Conservation (phyloP, 1,140 invertebrate species). For the Macrobrachium rosenbergii region DNA sequence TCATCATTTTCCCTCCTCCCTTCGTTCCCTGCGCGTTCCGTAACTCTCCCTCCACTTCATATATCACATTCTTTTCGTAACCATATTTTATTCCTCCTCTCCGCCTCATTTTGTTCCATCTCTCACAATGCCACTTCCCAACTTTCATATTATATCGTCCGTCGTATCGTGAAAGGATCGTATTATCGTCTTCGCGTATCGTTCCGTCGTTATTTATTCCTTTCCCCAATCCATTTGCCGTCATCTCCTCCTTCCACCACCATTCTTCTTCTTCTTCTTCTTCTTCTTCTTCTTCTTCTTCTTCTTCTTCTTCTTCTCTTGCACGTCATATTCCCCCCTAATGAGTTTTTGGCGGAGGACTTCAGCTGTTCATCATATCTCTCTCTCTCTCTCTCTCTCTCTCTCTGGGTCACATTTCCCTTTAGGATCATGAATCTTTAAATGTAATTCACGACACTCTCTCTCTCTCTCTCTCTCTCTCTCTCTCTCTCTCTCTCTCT, state of each 20-base stretch:
- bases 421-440: too few species aligned
- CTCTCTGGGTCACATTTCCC: too few species aligned
- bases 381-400: neutral
- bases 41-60: neutral
- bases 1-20: too few species aligned
- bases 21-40: neutral
- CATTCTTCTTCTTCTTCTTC: neutral
- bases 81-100: neutral
- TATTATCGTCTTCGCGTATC: too few species aligned
- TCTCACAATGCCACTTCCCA: neutral
- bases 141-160: too few species aligned
- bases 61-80: neutral
- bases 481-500: neutral
- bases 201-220: too few species aligned
- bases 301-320: constrained; percentile 3
- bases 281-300: neutral
- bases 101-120: neutral
- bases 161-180: too few species aligned
- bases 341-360: neutral
- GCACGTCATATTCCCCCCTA: neutral
- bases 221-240: neutral
- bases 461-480: neutral
- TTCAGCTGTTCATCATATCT: neutral
- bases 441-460: too few species aligned
- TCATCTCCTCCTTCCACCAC: constrained; percentile 2